A percentile compares a stretch with the other conserved stretches of the same genome.
phyloP scores from a whole-genome alignment of 2,888 invertebrate species.

The Griposia aprilina region DNA sequence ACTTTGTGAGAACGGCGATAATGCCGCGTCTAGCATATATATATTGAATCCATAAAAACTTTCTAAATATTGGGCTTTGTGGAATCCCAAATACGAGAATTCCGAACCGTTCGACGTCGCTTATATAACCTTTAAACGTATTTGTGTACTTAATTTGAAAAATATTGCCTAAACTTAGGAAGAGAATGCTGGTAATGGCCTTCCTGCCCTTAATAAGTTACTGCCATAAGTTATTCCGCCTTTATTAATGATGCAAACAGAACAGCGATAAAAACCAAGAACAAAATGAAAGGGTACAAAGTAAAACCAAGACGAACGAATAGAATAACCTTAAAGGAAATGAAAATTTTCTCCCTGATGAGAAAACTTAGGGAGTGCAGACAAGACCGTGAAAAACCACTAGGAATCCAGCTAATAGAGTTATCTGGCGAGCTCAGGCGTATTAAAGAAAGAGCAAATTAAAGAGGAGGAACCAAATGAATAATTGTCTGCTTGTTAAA shows the following conservation, averaged over 20 bases:
- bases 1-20: slow-evolving; percentile 53
- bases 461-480: slow-evolving; percentile 64
- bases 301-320: slow-evolving; percentile 66
- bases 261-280: slow-evolving; percentile 70
- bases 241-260: slow-evolving; percentile 76
- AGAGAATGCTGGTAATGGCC: slow-evolving; percentile 67
- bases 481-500: slow-evolving; percentile 61
- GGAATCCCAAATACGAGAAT: slow-evolving; percentile 52
- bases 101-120: slow-evolving; percentile 16
- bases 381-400: slow-evolving; percentile 74
- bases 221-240: slow-evolving; percentile 69
- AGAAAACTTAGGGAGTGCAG: slow-evolving; percentile 75
- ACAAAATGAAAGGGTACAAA: slow-evolving; percentile 69
- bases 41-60: slow-evolving; percentile 65
- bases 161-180: slow-evolving; percentile 42
- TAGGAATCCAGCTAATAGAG: slow-evolving; percentile 75
- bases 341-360: slow-evolving; percentile 76
- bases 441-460: slow-evolving; percentile 71
- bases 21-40: slow-evolving; percentile 41
- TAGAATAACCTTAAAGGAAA: slow-evolving; percentile 73
- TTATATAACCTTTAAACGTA: slow-evolving; percentile 22
- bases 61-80: slow-evolving; percentile 59
- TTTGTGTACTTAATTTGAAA: slow-evolving; percentile 50
- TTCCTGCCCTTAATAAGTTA: slow-evolving; percentile 70
- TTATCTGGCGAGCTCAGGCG: slow-evolving; percentile 70